Evolutionary conservation across 1,140 invertebrate species (phyloP).

Genomic region (Penaeus indicus): DNA sequence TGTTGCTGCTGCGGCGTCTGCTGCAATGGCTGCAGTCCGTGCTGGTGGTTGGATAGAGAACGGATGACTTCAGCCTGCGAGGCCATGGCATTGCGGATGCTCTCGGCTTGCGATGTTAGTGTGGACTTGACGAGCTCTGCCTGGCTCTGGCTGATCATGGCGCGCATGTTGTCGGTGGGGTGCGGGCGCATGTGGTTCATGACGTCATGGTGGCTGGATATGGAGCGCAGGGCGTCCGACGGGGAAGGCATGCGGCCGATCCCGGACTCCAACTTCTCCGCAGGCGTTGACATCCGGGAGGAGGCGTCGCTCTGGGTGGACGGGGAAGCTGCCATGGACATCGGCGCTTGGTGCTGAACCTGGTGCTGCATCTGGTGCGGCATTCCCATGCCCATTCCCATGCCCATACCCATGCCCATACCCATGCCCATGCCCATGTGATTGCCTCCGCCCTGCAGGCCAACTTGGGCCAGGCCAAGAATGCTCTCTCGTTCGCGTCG

Average conservation of each 20-base stretch:
- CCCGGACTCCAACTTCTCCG: slow-evolving; percentile 65
- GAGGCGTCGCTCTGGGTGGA: slow-evolving; percentile 66
- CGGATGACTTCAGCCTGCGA: slow-evolving; percentile 66
- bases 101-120: slow-evolving; percentile 65
- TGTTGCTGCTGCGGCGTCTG: slow-evolving; percentile 74
- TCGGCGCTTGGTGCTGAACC: slow-evolving; percentile 64
- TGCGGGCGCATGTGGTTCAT: slow-evolving; percentile 67
- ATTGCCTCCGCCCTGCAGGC: slow-evolving; percentile 64
- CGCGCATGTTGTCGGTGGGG: slow-evolving; percentile 65
- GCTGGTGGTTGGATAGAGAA: slow-evolving; percentile 73
- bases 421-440: slow-evolving; percentile 66
- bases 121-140: slow-evolving; percentile 67
- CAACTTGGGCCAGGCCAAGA: slow-evolving; percentile 75
- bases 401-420: slow-evolving; percentile 65
- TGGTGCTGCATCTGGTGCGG: slow-evolving; percentile 66
- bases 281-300: slow-evolving; percentile 67
- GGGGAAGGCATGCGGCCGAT: slow-evolving; percentile 66
- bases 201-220: slow-evolving; percentile 65
- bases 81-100: slow-evolving; percentile 64
- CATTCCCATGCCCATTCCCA: slow-evolving; percentile 67
- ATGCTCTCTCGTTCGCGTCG: slow-evolving; percentile 85
- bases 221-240: slow-evolving; percentile 65
- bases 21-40: slow-evolving; percentile 62
- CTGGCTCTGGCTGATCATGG: slow-evolving; percentile 67
- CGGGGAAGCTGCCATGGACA: slow-evolving; percentile 67